Percentiles rank a stretch among this genome's conserved stretches.
Conservation (phyloP, 2,888 invertebrate species). For the Raillietiella orientalis region DNA sequence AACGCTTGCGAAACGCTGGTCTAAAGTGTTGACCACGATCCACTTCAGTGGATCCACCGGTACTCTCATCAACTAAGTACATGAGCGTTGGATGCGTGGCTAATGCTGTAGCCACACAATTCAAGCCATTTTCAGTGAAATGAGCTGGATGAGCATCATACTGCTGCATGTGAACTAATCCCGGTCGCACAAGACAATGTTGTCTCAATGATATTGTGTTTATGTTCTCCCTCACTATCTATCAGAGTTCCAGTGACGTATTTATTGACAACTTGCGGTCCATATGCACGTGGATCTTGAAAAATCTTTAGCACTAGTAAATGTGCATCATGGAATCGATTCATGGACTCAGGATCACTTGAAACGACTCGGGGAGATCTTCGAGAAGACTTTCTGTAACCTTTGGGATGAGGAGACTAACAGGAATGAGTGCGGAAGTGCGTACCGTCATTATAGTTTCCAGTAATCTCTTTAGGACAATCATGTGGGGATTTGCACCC, state of each 20-base stretch:
- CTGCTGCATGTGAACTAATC: conserved; percentile 45
- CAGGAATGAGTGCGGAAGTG: conserved; percentile 43
- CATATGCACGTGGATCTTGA: conserved; percentile 58
- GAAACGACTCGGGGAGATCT: conserved; percentile 29
- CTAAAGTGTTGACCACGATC: conserved; percentile 59
- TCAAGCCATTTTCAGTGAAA: conserved; percentile 31
- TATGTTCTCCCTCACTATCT: conserved; percentile 58
- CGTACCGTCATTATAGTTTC: conserved; percentile 47
- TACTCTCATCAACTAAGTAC: conserved; percentile 48
- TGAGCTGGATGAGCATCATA: conserved; percentile 47
- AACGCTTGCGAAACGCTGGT: no score
- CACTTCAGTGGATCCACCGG: conserved; percentile 33
- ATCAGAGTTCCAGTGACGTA: conserved; percentile 55
- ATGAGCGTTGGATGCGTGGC: conserved; percentile 69
- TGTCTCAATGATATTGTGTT: conserved; percentile 68
- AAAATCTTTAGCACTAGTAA: conserved; percentile 59
- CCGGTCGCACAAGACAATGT: conserved; percentile 54
- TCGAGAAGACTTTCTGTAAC: conserved; percentile 69
- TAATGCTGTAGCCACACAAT: conserved; percentile 32
- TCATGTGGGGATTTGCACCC: conserved; percentile 18
- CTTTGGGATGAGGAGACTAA: conserved; percentile 15
- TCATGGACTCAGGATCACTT: conserved; percentile 32
- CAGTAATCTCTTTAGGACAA: conserved; percentile 37
- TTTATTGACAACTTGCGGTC: conserved; percentile 63
- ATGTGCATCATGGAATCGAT: conserved; percentile 58